Evolutionary conservation across 2,797 vertebrate genomes (phyloP).

Genomic region (Argentina silus): DNA sequence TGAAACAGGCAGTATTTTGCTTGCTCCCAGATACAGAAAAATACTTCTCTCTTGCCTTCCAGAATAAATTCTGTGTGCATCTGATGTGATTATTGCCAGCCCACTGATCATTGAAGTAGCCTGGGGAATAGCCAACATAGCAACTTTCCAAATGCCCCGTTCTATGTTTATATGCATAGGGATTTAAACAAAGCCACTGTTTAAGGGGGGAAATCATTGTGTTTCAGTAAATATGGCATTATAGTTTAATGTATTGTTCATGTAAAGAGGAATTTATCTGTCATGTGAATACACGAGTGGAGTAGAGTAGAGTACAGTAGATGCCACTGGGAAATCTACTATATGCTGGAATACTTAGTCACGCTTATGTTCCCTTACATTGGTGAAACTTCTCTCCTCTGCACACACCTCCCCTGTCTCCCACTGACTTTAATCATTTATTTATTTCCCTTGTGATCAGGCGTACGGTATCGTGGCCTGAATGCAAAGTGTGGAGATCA

Average conservation of each 20-base stretch:
- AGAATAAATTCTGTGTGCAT: conserved; percentile 47
- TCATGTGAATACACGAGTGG: conserved; percentile 27
- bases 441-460: conserved; percentile 45
- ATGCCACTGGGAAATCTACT: conserved; percentile 29
- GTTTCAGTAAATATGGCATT: conserved; percentile 4
- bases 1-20: conserved; percentile 18
- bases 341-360: conserved; percentile 14
- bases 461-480: conserved; percentile 20
- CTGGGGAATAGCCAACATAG: conserved; percentile 43
- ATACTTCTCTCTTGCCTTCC: conserved; percentile 18
- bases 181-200: conserved; percentile 44
- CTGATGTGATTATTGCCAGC: conserved; percentile 66
- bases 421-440: conserved; percentile 58
- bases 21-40: conserved; percentile 30
- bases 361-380: conserved; percentile 14
- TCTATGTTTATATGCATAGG: conserved; percentile 29
- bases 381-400: conserved; percentile 17
- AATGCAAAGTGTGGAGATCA: conserved; percentile 44
- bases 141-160: conserved; percentile 40
- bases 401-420: conserved; percentile 24
- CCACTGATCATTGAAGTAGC: conserved; percentile 58
- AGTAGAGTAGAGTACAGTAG: conserved; percentile 23
- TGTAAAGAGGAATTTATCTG: conserved; percentile 2
- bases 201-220: conserved; percentile 28
- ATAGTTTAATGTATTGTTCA: conserved; percentile 23